Evolutionary conservation across 2,888 invertebrate genomes (phyloP).

Genomic region (Leuctra nigra): DNA sequence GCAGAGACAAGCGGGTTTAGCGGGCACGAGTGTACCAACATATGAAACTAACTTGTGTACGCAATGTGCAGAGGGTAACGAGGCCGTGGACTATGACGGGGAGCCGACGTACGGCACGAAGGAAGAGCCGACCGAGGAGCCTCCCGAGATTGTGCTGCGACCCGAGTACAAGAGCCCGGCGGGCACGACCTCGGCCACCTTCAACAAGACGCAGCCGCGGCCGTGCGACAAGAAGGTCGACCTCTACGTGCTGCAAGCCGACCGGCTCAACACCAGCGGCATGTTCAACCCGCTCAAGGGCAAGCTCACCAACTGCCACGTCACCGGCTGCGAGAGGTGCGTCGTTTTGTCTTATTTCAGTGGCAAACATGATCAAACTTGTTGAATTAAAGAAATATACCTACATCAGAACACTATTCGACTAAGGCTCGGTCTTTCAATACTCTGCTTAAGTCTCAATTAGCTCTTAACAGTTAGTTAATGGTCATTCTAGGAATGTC

Average conservation of each 20-base stretch:
- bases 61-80: neutral
- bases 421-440: too few species aligned
- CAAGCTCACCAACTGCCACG: slow-evolving; percentile 81
- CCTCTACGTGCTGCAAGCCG: slow-evolving; percentile 76
- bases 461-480: too few species aligned
- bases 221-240: slow-evolving; percentile 85
- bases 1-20: too few species aligned
- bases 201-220: slow-evolving; percentile 40
- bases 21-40: too few species aligned
- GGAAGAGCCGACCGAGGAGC: slow-evolving; percentile 2
- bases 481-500: too few species aligned
- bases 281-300: slow-evolving; percentile 81
- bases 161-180: slow-evolving; percentile 10
- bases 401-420: too few species aligned
- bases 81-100: slow-evolving; percentile 33
- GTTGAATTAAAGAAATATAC: too few species aligned
- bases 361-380: too few species aligned
- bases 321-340: slow-evolving; percentile 79
- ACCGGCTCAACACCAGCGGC: slow-evolving; percentile 67
- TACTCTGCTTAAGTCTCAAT: too few species aligned
- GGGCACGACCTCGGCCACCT: slow-evolving; percentile 17
- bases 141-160: neutral
- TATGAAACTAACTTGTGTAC: too few species aligned
- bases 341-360: too few species aligned
- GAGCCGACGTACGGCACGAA: slow-evolving; percentile 31